Percentiles rank a stretch among this genome's conserved stretches.
These are phyloP conservation scores for Eretmocerus hayati DNA, from an alignment of 2,888 invertebrate species.

Conservation along the genomic window DNA sequence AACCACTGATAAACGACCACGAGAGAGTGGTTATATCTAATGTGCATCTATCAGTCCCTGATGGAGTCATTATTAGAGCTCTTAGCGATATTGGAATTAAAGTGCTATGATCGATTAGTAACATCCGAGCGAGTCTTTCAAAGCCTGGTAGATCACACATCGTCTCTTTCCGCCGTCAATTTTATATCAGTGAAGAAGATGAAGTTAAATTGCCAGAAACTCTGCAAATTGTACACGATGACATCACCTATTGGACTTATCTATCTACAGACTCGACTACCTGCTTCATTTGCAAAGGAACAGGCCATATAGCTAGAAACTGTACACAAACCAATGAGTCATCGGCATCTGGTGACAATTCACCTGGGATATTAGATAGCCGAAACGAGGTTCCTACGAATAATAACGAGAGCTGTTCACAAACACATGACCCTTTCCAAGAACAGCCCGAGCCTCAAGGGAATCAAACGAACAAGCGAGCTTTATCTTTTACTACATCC, in stretches of 20 bases:
- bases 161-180: conserved; percentile 1
- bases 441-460: too few species aligned
- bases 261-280: not conserved
- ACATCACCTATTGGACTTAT: not conserved
- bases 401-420: too few species aligned
- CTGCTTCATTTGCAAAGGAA: not conserved
- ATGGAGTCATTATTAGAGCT: not conserved
- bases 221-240: not conserved
- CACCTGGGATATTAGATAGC: too few species aligned
- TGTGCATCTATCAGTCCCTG: not conserved
- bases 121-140: not conserved
- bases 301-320: not conserved
- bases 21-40: too few species aligned
- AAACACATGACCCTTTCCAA: too few species aligned
- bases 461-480: too few species aligned
- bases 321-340: too few species aligned
- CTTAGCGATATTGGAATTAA: not conserved
- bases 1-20: too few species aligned
- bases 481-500: too few species aligned
- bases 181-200: conserved; percentile 2
- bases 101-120: not conserved
- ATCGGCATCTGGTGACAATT: too few species aligned
- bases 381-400: too few species aligned
- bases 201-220: not conserved
- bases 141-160: conserved; percentile 4